Evolutionary conservation across 2,888 invertebrate species (phyloP).

Genomic region (Camptogramma bilineatum): DNA sequence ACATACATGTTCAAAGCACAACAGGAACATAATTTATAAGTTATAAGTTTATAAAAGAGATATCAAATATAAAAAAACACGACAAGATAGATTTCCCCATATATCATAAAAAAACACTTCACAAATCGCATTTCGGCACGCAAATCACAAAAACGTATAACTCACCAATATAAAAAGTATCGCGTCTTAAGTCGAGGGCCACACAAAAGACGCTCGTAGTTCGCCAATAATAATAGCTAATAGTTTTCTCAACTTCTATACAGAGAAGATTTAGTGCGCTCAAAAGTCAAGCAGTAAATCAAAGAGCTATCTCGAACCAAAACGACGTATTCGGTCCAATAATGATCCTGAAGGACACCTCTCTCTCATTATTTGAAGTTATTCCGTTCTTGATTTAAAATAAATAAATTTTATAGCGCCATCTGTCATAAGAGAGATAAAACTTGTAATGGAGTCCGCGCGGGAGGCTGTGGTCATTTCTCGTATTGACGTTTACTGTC

Average conservation of each 20-base stretch:
- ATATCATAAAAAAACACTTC: constrained; percentile 55
- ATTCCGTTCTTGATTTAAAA: constrained; percentile 76
- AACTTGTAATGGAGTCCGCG: constrained; percentile 70
- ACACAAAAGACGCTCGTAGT: constrained; percentile 72
- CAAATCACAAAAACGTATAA: constrained; percentile 69
- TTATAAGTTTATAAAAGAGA: constrained; percentile 51
- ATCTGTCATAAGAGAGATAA: constrained; percentile 81
- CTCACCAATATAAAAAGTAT: constrained; percentile 67
- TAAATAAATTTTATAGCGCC: constrained; percentile 81
- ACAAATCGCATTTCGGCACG: constrained; percentile 69
- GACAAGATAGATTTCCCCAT: constrained; percentile 50
- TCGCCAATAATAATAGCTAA: constrained; percentile 82
- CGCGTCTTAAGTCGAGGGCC: constrained; percentile 53
- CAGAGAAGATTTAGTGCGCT: constrained; percentile 81
- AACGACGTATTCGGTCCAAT: constrained; percentile 66
- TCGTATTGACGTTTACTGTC: constrained; percentile 75
- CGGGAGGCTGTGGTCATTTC: constrained; percentile 57
- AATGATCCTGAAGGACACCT: constrained; percentile 74
- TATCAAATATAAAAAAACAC: constrained; percentile 48
- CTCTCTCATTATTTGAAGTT: constrained; percentile 75
- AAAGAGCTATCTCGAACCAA: constrained; percentile 68
- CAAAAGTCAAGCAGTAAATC: constrained; percentile 82
- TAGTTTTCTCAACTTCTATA: constrained; percentile 83
- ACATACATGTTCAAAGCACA: background rate
- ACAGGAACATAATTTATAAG: constrained; percentile 16